These are phyloP conservation scores for Heptranchias perlo DNA, from an alignment of 2,113 vertebrate species.

Conservation along the genomic window DNA sequence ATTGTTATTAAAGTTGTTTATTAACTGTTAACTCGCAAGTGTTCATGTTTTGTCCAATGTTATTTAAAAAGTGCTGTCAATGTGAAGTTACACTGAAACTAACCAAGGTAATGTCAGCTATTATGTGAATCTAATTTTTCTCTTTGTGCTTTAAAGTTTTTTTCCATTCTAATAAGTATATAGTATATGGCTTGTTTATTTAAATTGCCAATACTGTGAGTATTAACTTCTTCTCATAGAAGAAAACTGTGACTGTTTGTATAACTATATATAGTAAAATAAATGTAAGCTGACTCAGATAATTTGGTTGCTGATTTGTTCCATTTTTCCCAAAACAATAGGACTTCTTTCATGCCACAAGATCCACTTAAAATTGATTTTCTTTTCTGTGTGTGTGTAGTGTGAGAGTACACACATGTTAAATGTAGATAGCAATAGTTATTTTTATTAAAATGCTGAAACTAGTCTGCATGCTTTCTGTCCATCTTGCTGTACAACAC, in stretches of 20 bases:
- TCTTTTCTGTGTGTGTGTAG: no score
- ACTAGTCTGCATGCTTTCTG: neutral
- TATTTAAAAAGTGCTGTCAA: constrained; percentile 34
- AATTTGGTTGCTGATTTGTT: neutral
- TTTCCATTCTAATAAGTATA: constrained; percentile 21
- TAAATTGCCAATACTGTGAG: constrained; percentile 8
- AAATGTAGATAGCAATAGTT: neutral
- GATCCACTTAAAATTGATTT: neutral
- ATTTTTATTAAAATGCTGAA: neutral
- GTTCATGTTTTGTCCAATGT: constrained; percentile 35
- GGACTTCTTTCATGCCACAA: neutral
- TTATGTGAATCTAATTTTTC: constrained; percentile 27
- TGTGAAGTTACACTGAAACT: constrained; percentile 35
- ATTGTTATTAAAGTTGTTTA: constrained; percentile 32
- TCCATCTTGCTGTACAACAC: neutral
- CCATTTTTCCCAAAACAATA: neutral
- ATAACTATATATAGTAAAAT: constrained; percentile 31
- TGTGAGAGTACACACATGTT: neutral
- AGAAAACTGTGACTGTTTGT: constrained; percentile 39
- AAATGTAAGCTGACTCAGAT: constrained; percentile 25
- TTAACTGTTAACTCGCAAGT: constrained; percentile 29
- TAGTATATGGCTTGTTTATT: constrained; percentile 29
- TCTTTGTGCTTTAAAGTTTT: neutral
- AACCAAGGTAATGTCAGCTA: neutral
- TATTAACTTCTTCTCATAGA: constrained; percentile 40